Percentiles rank a stretch among this genome's conserved stretches.
Conservation (phyloP, 2,888 invertebrate genomes). For the Halictus quadricinctus region DNA sequence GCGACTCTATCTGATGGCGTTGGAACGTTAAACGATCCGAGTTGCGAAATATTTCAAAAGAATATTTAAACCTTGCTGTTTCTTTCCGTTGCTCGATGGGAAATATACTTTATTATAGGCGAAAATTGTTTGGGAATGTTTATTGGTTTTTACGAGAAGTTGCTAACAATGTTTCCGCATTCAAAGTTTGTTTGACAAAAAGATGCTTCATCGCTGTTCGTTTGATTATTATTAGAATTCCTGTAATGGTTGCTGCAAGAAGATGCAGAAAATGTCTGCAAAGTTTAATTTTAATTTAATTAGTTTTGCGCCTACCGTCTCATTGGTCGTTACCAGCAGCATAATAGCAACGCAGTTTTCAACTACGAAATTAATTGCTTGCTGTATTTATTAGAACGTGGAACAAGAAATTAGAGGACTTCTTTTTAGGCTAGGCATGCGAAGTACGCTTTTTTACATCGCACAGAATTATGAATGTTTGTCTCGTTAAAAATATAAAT, state of each 20-base stretch:
- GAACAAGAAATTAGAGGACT: not conserved
- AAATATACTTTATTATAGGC: too few relatives aligned
- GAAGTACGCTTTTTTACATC: not conserved
- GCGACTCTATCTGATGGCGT: not conserved
- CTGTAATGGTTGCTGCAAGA: too few relatives aligned
- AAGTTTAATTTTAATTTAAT: not conserved
- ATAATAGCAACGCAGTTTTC: not conserved
- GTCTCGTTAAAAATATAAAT: slow-evolving; percentile 3
- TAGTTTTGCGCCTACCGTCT: not conserved
- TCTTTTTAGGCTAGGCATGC: not conserved
- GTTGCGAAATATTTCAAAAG: not conserved
- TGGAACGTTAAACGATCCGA: not conserved
- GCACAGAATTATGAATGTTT: not conserved
- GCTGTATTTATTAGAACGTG: not conserved
- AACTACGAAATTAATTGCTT: not conserved
- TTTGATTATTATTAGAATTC: too few relatives aligned
- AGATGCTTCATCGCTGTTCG: too few relatives aligned
- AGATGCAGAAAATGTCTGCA: too few relatives aligned
- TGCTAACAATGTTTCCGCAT: too few relatives aligned
- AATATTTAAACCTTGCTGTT: not conserved
- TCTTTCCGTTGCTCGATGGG: not conserved
- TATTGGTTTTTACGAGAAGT: not conserved
- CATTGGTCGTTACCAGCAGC: not conserved
- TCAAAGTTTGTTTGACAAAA: too few relatives aligned
- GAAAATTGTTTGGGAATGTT: not conserved